Evolutionary conservation across 2,888 invertebrate genomes (phyloP).

Genomic region (Eudasyphora cyanicolor): DNA sequence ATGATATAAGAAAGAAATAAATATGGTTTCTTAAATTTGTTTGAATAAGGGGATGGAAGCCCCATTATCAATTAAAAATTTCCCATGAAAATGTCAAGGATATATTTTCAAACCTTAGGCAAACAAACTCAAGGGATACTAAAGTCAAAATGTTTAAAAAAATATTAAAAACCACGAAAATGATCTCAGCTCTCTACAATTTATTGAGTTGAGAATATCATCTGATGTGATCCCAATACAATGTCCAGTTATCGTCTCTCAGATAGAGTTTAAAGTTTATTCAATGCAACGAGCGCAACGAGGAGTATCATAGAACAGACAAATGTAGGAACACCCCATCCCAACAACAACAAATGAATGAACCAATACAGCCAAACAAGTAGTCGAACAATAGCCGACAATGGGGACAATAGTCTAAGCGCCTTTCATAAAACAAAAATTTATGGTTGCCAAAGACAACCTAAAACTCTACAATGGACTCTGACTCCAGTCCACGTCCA

Average conservation of each 20-base stretch:
- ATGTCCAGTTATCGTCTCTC: neutral
- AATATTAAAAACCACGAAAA: too few relatives aligned
- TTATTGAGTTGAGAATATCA: too few relatives aligned
- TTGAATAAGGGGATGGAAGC: too few relatives aligned
- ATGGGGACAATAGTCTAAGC: slow-evolving; percentile 61
- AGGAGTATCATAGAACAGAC: too few relatives aligned
- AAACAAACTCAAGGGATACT: too few relatives aligned
- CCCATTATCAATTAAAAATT: too few relatives aligned
- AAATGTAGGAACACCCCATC: neutral
- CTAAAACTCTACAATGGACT: slow-evolving; percentile 42
- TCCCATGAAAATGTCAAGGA: too few relatives aligned
- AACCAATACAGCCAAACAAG: slow-evolving; percentile 21
- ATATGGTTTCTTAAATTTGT: too few relatives aligned
- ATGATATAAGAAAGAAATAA: too few relatives aligned
- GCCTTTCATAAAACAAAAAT: slow-evolving; percentile 64
- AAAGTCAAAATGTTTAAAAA: too few relatives aligned
- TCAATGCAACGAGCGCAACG: neutral
- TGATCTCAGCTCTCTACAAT: too few relatives aligned
- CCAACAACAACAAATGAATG: neutral
- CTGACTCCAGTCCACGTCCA: slow-evolving; percentile 18
- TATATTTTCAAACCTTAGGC: too few relatives aligned
- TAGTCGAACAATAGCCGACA: slow-evolving; percentile 52
- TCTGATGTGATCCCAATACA: neutral
- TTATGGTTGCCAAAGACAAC: slow-evolving; percentile 64
- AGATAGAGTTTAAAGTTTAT: neutral